These are phyloP conservation scores for Patagioenas fasciata DNA, from an alignment of 2,113 vertebrate species.

Conservation along the genomic window DNA sequence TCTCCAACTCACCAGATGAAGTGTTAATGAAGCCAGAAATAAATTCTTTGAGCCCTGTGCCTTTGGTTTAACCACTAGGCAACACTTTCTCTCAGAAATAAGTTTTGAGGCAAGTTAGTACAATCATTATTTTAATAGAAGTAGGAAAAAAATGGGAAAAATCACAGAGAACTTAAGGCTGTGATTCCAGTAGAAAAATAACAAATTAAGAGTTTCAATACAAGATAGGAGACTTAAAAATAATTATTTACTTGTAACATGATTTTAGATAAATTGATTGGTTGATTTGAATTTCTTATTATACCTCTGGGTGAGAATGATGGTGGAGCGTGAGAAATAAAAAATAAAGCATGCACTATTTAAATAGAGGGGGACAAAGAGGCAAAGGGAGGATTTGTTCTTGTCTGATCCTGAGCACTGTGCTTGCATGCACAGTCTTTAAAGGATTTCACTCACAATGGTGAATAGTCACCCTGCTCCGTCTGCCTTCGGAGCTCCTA, in stretches of 20 bases:
- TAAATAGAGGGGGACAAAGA: neutral
- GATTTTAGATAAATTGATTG: neutral
- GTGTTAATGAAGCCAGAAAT: neutral
- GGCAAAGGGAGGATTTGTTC: neutral
- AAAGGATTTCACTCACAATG: neutral
- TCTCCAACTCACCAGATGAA: neutral
- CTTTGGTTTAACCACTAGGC: neutral
- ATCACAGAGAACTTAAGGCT: neutral
- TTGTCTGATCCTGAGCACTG: neutral
- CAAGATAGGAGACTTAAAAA: neutral
- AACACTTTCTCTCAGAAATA: neutral
- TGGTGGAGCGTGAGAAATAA: neutral
- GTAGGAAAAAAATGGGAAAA: neutral
- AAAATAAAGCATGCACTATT: neutral
- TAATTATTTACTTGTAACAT: neutral
- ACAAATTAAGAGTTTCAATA: neutral
- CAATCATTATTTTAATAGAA: neutral
- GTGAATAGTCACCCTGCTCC: neutral
- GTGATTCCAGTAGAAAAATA: neutral
- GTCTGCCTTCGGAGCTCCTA: neutral
- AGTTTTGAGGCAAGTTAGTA: neutral
- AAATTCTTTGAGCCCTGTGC: neutral
- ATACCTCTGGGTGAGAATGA: neutral
- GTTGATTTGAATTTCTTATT: neutral
- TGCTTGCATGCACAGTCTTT: neutral